Evolutionary conservation across 2,113 vertebrate genomes (phyloP).

Genomic region (Phyllostomus hastatus): DNA sequence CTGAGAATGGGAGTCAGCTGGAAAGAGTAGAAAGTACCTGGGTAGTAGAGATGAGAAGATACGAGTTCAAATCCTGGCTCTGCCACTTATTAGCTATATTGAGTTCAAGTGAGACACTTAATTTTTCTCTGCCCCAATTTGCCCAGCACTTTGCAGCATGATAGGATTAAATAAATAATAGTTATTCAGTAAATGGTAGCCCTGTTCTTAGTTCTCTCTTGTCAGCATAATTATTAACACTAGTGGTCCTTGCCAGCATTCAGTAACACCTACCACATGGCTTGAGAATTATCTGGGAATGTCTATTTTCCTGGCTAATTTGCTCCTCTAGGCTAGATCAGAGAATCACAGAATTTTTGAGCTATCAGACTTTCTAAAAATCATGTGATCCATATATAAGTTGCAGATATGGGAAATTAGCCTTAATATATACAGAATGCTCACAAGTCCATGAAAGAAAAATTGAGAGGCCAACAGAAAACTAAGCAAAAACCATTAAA

Average conservation of each 20-base stretch:
- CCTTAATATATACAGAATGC: not conserved
- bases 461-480: not conserved
- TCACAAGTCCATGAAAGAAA: conserved; percentile 7
- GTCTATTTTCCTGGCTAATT: conserved; percentile 6
- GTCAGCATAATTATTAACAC: not conserved
- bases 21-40: not conserved
- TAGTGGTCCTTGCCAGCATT: not conserved
- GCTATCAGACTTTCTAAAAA: not conserved
- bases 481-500: not conserved
- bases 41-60: not conserved
- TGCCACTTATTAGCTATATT: not conserved
- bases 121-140: not conserved
- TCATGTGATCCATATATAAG: not conserved
- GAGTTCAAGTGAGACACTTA: not conserved
- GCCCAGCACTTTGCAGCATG: not conserved
- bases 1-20: not conserved
- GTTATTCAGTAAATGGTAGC: conserved; percentile 7
- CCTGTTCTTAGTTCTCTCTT: not conserved
- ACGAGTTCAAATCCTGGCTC: not conserved
- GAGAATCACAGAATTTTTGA: not conserved
- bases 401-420: not conserved
- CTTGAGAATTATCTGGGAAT: not conserved
- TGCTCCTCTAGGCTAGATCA: not conserved
- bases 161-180: conserved; percentile 16
- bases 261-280: not conserved